Conservation (phyloP, 2,113 vertebrate genomes). For the Burhinus bistriatus region DNA sequence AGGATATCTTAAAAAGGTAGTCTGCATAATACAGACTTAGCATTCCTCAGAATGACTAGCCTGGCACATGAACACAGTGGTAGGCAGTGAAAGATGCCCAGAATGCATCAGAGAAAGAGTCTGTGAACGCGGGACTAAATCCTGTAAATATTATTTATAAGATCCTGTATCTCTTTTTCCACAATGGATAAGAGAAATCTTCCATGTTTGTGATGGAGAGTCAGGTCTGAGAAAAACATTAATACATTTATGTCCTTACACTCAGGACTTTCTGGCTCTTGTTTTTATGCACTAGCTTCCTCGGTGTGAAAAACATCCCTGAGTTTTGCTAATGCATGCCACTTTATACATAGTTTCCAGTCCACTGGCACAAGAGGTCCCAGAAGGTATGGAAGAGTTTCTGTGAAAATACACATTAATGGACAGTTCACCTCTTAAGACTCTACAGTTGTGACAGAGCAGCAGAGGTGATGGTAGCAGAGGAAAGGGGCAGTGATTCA, state of each 20-base stretch:
- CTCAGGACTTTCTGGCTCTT: background rate
- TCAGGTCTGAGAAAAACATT: background rate
- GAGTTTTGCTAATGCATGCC: background rate
- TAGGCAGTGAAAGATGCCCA: background rate
- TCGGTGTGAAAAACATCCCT: background rate
- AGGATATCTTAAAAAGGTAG: background rate
- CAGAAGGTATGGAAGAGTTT: background rate
- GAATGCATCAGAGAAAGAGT: background rate
- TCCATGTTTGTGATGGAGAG: accelerated
- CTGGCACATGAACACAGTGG: background rate
- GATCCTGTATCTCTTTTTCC: background rate
- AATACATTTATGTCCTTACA: background rate
- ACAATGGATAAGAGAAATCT: background rate
- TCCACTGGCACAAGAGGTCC: background rate
- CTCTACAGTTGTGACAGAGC: background rate
- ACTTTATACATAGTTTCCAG: background rate
- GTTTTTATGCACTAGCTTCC: background rate
- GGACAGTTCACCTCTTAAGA: background rate
- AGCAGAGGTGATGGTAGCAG: background rate
- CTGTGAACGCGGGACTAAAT: background rate
- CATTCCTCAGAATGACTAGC: background rate
- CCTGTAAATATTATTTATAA: background rate
- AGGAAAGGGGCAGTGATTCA: background rate
- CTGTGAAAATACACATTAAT: background rate
- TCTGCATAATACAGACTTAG: background rate